These are phyloP conservation scores for Premnoplex brunnescens DNA, from an alignment of 2,797 vertebrate genomes.

Conservation along the genomic window DNA sequence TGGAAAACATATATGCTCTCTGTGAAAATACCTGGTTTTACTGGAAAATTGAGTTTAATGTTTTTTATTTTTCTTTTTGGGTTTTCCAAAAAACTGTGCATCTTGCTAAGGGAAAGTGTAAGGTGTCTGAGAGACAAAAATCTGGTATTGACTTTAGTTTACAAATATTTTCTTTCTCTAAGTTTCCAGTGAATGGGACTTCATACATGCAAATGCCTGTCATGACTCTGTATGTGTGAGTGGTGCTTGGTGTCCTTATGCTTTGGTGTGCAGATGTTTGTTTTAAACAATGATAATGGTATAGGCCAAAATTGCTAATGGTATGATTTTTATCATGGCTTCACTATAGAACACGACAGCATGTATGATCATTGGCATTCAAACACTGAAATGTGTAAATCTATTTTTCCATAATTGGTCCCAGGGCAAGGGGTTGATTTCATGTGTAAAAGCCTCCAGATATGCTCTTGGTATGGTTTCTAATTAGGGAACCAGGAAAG, in stretches of 20 bases:
- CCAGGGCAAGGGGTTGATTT: slow-evolving; percentile 74
- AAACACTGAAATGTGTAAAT: slow-evolving; percentile 68
- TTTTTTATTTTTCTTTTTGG: accelerated
- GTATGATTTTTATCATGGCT: slow-evolving; percentile 36
- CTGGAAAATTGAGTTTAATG: background rate
- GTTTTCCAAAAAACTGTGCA: background rate
- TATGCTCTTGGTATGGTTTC: slow-evolving; percentile 70
- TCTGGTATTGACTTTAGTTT: background rate
- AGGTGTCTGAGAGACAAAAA: background rate
- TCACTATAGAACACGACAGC: slow-evolving; percentile 59
- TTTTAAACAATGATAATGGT: background rate
- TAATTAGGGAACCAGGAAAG: slow-evolving; percentile 76
- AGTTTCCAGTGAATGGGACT: background rate
- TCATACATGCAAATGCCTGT: background rate
- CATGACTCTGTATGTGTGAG: background rate
- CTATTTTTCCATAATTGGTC: slow-evolving; percentile 78
- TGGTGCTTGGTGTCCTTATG: background rate
- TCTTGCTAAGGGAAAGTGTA: background rate
- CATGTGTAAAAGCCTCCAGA: slow-evolving; percentile 70
- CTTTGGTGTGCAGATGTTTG: background rate
- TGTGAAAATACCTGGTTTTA: background rate
- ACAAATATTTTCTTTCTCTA: background rate
- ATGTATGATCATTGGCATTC: slow-evolving; percentile 71
- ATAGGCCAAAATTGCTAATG: background rate
- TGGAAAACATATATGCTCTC: accelerated